Evolutionary conservation across 2,888 invertebrate genomes (phyloP).

Genomic region (Aporophyla lueneburgensis): DNA sequence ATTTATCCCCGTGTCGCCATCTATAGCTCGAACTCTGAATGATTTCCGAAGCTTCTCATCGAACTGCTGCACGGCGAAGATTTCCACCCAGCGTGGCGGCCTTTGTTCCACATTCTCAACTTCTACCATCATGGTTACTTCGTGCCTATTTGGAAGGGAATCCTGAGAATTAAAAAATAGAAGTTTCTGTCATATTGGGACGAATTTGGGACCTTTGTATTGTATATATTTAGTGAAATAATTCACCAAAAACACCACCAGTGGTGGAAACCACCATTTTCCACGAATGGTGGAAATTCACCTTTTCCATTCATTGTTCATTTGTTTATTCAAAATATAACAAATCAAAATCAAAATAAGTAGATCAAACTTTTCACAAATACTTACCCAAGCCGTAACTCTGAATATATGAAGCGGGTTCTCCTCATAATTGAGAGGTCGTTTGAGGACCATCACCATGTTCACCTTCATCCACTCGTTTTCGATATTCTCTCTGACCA

Average conservation of each 20-base stretch:
- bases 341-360: not conserved
- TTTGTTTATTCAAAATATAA: not conserved
- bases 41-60: conserved; percentile 86
- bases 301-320: no score
- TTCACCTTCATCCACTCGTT: conserved; percentile 78
- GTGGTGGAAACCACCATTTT: no score
- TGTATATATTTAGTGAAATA: not conserved
- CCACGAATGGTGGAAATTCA: no score
- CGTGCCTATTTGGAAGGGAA: conserved; percentile 82
- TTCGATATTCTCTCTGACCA: conserved; percentile 73
- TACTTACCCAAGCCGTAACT: conserved; percentile 90
- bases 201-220: not conserved
- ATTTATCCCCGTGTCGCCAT: conserved; percentile 92
- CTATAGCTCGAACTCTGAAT: conserved; percentile 90
- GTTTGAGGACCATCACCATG: conserved; percentile 78
- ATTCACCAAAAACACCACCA: no score
- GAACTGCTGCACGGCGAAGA: conserved; percentile 90
- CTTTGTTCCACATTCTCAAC: conserved; percentile 91
- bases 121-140: conserved; percentile 88
- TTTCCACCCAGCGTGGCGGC: conserved; percentile 91
- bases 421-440: conserved; percentile 84
- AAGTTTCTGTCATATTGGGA: not conserved
- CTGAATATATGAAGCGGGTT: conserved; percentile 90
- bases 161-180: conserved; percentile 76
- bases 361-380: conserved; percentile 18